Conservation (phyloP, 1,140 invertebrate species). For the Aphaenogaster floridana region DNA sequence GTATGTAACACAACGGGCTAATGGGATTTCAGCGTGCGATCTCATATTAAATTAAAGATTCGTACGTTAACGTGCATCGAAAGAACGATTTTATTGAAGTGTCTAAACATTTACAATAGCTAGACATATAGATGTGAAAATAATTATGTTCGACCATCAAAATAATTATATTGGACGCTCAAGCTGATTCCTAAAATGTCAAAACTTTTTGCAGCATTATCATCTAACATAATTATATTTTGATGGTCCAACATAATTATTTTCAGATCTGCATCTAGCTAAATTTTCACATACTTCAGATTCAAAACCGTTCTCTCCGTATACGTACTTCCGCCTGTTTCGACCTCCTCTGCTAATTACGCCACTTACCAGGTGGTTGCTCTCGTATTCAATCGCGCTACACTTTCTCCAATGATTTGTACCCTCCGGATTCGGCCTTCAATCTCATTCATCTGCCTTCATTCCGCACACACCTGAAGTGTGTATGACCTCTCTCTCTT, state of each 20-base stretch:
- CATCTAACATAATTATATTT: too few species aligned
- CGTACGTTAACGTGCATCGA: not conserved
- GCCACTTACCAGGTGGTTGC: not conserved
- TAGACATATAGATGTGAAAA: too few species aligned
- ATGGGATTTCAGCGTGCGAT: not conserved
- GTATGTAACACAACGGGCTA: not conserved
- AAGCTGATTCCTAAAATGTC: too few species aligned
- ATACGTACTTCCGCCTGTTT: not conserved
- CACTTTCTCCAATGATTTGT: slow-evolving; percentile 9
- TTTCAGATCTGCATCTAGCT: too few species aligned
- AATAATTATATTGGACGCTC: too few species aligned
- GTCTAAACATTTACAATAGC: too few species aligned
- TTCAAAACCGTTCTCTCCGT: too few species aligned
- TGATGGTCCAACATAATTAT: too few species aligned
- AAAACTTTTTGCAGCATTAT: too few species aligned
- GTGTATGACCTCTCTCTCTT: not conserved
- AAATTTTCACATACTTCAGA: too few species aligned
- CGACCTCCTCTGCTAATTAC: not conserved
- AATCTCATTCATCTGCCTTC: not conserved
- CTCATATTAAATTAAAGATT: slow-evolving; percentile 11
- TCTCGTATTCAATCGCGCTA: not conserved
- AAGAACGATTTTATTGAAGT: too few species aligned
- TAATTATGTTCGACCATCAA: too few species aligned
- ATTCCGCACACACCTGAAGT: not conserved
- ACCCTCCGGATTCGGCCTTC: slow-evolving; percentile 29